These are phyloP conservation scores for Crotalus horridus DNA, from an alignment of 2,113 vertebrate genomes.

Conservation along the genomic window DNA sequence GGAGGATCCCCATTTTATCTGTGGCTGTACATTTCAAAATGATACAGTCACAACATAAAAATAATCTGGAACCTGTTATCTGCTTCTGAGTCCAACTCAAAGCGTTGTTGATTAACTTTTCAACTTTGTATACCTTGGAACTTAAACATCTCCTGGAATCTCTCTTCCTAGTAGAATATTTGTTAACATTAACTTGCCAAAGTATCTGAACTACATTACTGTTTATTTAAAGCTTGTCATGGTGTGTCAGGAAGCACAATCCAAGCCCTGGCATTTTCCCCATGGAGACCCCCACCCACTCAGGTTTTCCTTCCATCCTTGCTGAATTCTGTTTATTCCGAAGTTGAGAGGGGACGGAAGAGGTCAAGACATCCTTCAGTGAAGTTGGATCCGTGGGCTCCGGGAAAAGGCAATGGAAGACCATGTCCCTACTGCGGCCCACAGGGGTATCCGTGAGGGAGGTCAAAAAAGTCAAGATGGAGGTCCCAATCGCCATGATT, in stretches of 20 bases:
- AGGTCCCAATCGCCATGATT: neutral
- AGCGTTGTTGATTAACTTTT: neutral
- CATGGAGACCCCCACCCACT: neutral
- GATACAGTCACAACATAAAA: neutral
- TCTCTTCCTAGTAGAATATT: neutral
- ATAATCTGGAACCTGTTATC: neutral
- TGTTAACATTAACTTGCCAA: neutral
- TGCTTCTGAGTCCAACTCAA: neutral
- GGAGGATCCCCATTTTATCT: neutral
- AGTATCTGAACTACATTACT: neutral
- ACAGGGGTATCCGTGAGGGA: neutral
- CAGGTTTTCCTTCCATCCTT: neutral
- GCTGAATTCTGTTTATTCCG: neutral
- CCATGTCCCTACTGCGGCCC: neutral
- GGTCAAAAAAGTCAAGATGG: too few species aligned
- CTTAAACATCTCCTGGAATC: neutral
- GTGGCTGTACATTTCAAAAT: neutral
- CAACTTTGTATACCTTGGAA: neutral
- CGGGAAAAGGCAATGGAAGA: neutral
- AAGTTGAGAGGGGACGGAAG: neutral
- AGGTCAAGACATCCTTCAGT: neutral
- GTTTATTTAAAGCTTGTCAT: neutral
- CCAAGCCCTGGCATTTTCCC: neutral
- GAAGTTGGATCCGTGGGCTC: neutral
- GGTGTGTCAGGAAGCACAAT: neutral